phyloP scores from a whole-genome alignment of 2,888 invertebrate species.

The Byasa hedistus region DNA sequence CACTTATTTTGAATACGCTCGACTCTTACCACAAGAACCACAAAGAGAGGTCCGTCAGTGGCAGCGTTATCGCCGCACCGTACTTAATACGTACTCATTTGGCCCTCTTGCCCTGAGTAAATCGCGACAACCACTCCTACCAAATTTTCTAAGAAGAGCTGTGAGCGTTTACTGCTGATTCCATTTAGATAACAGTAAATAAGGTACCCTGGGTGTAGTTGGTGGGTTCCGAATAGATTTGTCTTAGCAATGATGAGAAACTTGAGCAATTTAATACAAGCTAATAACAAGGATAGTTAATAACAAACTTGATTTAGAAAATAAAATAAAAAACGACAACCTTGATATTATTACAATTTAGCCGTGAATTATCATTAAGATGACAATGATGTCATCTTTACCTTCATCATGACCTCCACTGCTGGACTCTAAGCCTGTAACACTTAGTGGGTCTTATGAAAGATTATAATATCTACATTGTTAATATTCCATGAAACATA shows the following conservation, averaged over 20 bases:
- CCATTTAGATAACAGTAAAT: neutral
- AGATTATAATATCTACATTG: too few species aligned
- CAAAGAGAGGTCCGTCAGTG: slow-evolving; percentile 4
- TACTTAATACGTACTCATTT: slow-evolving; percentile 20
- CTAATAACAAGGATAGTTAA: too few species aligned
- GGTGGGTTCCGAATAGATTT: neutral
- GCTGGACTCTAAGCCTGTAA: too few species aligned
- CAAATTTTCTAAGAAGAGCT: slow-evolving; percentile 13
- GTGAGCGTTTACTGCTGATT: slow-evolving; percentile 9
- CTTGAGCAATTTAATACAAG: neutral
- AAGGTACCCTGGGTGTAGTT: neutral
- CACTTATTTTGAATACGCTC: neutral
- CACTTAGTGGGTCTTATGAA: too few species aligned
- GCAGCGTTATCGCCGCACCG: slow-evolving; percentile 18
- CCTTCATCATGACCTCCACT: too few species aligned
- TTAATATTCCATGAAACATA: neutral
- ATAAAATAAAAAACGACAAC: too few species aligned
- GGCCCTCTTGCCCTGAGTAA: slow-evolving; percentile 16
- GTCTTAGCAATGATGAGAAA: neutral
- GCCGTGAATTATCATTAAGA: too few species aligned
- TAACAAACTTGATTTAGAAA: too few species aligned
- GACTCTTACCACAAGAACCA: neutral
- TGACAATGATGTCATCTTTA: too few species aligned
- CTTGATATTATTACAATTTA: too few species aligned
- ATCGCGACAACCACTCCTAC: slow-evolving; percentile 6